Evolutionary conservation across 2,113 vertebrate species (phyloP).

Genomic region (Pelodiscus sinensis): DNA sequence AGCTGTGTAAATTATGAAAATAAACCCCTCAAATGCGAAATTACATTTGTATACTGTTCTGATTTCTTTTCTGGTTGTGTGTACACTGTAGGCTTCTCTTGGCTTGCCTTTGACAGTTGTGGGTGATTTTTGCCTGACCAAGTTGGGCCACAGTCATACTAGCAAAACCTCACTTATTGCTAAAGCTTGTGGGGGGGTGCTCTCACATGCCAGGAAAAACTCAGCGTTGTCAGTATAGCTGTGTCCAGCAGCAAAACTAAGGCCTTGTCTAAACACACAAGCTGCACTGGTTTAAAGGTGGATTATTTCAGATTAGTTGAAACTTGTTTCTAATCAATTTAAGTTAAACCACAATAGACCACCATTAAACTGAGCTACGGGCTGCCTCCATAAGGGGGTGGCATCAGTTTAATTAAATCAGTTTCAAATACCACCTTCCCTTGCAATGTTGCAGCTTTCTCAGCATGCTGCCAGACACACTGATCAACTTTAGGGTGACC

Average conservation of each 20-base stretch:
- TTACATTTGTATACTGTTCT: background rate
- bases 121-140: background rate
- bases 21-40: background rate
- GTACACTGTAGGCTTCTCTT: background rate
- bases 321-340: background rate
- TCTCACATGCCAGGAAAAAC: background rate
- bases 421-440: background rate
- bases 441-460: background rate
- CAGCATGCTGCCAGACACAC: background rate
- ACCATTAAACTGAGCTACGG: background rate
- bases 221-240: background rate
- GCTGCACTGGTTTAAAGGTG: background rate
- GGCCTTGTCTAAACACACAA: background rate
- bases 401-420: background rate
- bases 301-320: background rate
- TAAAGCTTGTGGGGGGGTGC: background rate
- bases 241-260: rapidly evolving
- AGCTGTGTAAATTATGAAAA: conserved; percentile 33
- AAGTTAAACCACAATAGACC: background rate
- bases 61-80: background rate
- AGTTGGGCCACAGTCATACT: background rate
- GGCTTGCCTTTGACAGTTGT: background rate
- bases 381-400: background rate
- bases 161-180: background rate
- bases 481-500: background rate